Base-by-base conservation (phyloP, 2,888 invertebrate species). In the Stomorhina lunata region DNA sequence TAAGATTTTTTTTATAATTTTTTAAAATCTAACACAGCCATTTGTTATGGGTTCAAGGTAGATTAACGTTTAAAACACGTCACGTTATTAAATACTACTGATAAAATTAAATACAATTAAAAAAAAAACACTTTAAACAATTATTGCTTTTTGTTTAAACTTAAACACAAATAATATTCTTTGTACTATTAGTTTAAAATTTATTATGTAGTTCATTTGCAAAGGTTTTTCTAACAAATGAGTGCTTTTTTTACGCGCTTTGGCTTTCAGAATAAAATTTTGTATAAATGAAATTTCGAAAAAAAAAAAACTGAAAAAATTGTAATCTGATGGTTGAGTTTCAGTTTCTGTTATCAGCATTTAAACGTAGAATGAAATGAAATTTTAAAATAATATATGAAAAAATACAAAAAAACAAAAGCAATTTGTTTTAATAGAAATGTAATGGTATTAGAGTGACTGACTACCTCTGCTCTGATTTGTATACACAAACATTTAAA, bases 281-380 rank as follows among this genome's bases (percentile, higher is more conserved):
- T 48, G 22, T 53, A 59, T 32, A 57, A 37, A 50, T 55, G 72
- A 37, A 57, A 77, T 34, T 27, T 50, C 12, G 10, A 53, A 61
- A 29, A 50, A 68, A 50, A 53, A 81, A 34, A 45, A 63, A 57
- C 37, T 48, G 29, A 40, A 43, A 48, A 72, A 66, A 32, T 63
- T 57, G 78, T 76, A 79, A 82, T 82, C 82, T 76, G 79, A 79
- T 79, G 79, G 75, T 69, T 55, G 79, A 37, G 27, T 81, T 75
- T 63, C 59, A 65, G 45, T 75, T 29, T 65, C 57, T 76, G 71
- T 82, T 82, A 82, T 82, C 82, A 82, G 82, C 66, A 72, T 71
- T 76, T 66, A 29, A 79, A 75, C 73, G 78, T 57, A 57, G 69
- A 81, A n/a, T n/a, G 78, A 69, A 55, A 68, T 77, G 72, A 69